Evolutionary conservation across 2,113 vertebrate genomes (phyloP).

Genomic region (Erinaceus europaeus): DNA sequence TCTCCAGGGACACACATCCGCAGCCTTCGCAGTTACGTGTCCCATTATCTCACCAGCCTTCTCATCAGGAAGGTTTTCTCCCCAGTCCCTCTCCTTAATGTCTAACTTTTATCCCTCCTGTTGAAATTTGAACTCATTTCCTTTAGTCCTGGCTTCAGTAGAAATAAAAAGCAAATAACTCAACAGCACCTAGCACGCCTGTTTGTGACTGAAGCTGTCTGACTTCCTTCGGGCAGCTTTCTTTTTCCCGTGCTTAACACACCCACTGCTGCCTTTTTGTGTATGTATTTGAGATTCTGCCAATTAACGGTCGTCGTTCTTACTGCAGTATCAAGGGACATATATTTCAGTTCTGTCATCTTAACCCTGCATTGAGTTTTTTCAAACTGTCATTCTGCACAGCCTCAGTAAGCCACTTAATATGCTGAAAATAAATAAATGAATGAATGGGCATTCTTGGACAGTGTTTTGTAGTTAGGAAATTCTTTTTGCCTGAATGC

Average conservation of each 20-base stretch:
- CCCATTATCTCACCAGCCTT: constrained; percentile 28
- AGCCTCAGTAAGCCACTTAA: background rate
- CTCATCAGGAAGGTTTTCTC: background rate
- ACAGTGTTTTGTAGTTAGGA: background rate
- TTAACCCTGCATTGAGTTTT: background rate
- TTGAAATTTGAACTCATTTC: constrained; percentile 23
- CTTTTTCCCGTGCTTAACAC: background rate
- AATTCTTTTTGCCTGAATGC: background rate
- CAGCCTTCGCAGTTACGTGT: background rate
- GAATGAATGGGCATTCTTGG: background rate
- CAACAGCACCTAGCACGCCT: background rate
- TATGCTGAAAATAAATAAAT: background rate
- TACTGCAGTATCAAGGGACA: background rate
- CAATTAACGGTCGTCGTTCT: background rate
- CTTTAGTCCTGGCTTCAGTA: constrained; percentile 25
- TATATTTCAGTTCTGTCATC: background rate
- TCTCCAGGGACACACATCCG: constrained; percentile 10
- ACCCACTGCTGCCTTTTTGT: background rate
- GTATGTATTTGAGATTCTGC: background rate
- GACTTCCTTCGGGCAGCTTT: background rate
- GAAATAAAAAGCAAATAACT: constrained; percentile 25
- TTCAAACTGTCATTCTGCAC: background rate
- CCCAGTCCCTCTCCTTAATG: background rate
- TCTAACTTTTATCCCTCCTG: constrained; percentile 38
- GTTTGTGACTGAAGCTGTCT: background rate